Base-by-base conservation (phyloP, 1,140 invertebrate species). In the Drosophila melanica region DNA sequence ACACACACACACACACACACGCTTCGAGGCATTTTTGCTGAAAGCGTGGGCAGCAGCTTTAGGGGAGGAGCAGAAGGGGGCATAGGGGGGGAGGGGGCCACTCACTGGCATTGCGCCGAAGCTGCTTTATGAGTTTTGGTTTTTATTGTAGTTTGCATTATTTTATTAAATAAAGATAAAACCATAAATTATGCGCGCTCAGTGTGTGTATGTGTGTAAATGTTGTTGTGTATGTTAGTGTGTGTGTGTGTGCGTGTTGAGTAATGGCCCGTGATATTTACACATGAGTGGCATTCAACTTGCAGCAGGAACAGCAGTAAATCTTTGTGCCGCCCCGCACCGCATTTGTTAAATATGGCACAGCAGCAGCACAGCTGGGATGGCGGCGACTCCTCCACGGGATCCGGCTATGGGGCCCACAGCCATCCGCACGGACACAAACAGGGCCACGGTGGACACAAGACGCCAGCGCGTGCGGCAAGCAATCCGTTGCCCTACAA, bases 141-240 rank as follows among this genome's bases (percentile, higher is more conserved):
- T 78, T 78, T 71, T 66, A 74, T 72, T 77, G 67, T 71, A 69
- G 82, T 81, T 79, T 82, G 82, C 76, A 84, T 84, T 77, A 84
- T 78, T 80, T 84, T 89, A 89, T 84, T 89, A 90, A 80, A 84
- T 78, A 75, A 79, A 90, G 80, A 89, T 80, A 89, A 89, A 89
- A 73, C 73, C 84, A 89, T 89, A 89, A 89, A 89, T 89, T 89
- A 80, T 84, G 76, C 84, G 82, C 71, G 68, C 82, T 71, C 53
- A 44, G 55, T 23, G 42, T 35, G 33, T 33, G 50, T 30, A 54
- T 39, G 64, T 47, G 39, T 27, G 33, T 47, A 39, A 27, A 50
- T 60, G 42, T 47, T 16, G 51, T 35, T 27, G 23, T 67, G 42
- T 16, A 37, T 79, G 77, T 42, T n/a, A n/a, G n/a, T n/a, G n/a